Conservation (phyloP, 2,113 vertebrate genomes). For the cattle (Bos taurus) region DNA sequence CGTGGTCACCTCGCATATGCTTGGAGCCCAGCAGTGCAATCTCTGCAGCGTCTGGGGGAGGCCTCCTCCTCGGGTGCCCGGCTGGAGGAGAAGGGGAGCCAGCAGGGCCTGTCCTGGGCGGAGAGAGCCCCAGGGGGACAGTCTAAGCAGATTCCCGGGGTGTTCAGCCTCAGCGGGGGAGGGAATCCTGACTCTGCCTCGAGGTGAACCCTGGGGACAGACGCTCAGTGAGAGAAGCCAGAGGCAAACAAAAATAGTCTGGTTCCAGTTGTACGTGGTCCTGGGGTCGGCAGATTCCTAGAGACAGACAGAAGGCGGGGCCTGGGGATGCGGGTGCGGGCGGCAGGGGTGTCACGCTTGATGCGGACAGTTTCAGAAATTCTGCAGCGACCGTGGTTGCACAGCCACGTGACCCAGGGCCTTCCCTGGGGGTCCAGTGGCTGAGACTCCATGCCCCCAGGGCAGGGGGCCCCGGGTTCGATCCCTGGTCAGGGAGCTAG, state of each 20-base stretch:
- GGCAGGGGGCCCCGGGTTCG: neutral
- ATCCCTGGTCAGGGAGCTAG: neutral
- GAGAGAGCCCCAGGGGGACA: neutral
- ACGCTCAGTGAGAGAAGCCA: neutral
- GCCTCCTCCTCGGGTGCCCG: accelerated
- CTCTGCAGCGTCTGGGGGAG: neutral
- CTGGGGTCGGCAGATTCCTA: neutral
- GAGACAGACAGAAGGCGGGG: no score
- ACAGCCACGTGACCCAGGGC: accelerated
- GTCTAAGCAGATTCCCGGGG: neutral
- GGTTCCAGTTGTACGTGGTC: accelerated
- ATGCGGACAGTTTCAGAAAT: neutral
- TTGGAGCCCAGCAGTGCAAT: neutral
- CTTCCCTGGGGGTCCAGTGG: neutral
- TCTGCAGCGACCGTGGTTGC: accelerated
- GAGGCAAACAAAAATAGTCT: neutral
- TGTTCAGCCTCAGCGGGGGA: neutral
- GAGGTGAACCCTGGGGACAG: accelerated
- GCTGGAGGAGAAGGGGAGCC: neutral
- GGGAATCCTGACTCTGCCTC: accelerated
- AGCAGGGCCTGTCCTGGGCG: neutral
- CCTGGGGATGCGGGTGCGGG: neutral
- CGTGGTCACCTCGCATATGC: accelerated
- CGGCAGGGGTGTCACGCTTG: accelerated
- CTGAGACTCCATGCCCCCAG: neutral